Conservation (phyloP, 2,888 invertebrate genomes). For the Digitonthophagus gazella region DNA sequence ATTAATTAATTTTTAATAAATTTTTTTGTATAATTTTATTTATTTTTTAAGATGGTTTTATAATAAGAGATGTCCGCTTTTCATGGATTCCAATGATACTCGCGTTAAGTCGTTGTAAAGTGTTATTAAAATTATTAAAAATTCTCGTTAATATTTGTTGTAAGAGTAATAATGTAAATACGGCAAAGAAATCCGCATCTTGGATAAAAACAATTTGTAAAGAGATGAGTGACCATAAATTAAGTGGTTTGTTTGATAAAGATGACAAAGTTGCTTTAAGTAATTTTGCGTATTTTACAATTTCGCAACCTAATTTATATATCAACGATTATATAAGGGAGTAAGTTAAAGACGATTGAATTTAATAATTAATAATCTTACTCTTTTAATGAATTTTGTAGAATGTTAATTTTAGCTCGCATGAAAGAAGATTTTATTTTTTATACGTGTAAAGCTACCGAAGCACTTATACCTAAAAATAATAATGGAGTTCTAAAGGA, state of each 20-base stretch:
- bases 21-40: not conserved
- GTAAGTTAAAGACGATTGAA: not conserved
- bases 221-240: slow-evolving; percentile 17
- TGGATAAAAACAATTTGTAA: slow-evolving; percentile 42
- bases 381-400: not conserved
- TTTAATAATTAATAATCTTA: not conserved
- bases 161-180: slow-evolving; percentile 26
- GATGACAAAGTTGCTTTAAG: too few relatives aligned
- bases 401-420: not conserved
- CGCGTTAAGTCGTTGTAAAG: slow-evolving; percentile 55
- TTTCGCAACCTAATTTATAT: not conserved
- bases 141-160: slow-evolving; percentile 34
- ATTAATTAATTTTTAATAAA: not conserved
- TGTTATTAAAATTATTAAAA: slow-evolving; percentile 52
- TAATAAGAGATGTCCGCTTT: slow-evolving; percentile 41
- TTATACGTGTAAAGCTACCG: not conserved
- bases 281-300: not conserved
- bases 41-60: slow-evolving; percentile 21
- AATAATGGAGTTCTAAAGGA: not conserved
- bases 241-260: not conserved
- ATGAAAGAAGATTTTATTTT: not conserved
- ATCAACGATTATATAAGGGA: not conserved
- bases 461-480: not conserved
- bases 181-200: slow-evolving; percentile 37
- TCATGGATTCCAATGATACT: slow-evolving; percentile 58